These are phyloP conservation scores for Lagodon rhomboides DNA, from an alignment of 2,797 vertebrate species.

Conservation along the genomic window DNA sequence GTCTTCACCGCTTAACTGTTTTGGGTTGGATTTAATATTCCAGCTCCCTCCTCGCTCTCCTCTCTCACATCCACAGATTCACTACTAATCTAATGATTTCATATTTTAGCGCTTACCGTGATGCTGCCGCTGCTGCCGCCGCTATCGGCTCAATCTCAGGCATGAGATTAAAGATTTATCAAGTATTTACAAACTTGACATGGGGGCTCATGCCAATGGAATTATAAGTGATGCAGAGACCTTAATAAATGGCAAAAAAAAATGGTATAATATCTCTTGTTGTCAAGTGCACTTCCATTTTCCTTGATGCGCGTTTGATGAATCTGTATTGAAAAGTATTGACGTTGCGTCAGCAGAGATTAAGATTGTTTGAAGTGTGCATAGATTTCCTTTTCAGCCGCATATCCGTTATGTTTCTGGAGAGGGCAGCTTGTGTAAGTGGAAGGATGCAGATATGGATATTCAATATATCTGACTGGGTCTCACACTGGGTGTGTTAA, in stretches of 20 bases:
- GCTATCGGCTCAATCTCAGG: constrained; percentile 70
- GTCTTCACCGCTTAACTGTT: constrained; percentile 65
- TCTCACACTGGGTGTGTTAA: constrained; percentile 71
- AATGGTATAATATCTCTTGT: constrained; percentile 47
- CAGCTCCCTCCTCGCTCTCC: constrained; percentile 7
- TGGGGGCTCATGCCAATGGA: constrained; percentile 42
- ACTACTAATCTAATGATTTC: constrained; percentile 70
- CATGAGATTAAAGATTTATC: constrained; percentile 76
- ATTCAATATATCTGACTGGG: constrained; percentile 79
- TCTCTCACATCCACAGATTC: constrained; percentile 46
- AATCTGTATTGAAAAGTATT: constrained; percentile 80
- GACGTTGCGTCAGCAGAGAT: constrained; percentile 75
- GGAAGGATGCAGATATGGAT: constrained; percentile 76
- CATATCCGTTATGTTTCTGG: constrained; percentile 74
- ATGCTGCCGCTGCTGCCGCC: constrained; percentile 6
- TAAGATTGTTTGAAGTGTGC: constrained; percentile 83
- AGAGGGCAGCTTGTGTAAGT: constrained; percentile 69
- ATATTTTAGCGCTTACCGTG: constrained; percentile 47
- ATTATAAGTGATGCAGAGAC: constrained; percentile 67
- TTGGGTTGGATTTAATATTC: constrained; percentile 66
- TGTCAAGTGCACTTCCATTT: constrained; percentile 66
- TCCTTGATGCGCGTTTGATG: constrained; percentile 66
- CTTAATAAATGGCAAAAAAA: constrained; percentile 61
- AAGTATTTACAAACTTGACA: constrained; percentile 75
- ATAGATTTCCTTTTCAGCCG: constrained; percentile 80